Percentiles rank a stretch among this genome's conserved stretches.
These are phyloP conservation scores for Lepidurus couesii DNA, from an alignment of 1,140 invertebrate species.

Conservation along the genomic window DNA sequence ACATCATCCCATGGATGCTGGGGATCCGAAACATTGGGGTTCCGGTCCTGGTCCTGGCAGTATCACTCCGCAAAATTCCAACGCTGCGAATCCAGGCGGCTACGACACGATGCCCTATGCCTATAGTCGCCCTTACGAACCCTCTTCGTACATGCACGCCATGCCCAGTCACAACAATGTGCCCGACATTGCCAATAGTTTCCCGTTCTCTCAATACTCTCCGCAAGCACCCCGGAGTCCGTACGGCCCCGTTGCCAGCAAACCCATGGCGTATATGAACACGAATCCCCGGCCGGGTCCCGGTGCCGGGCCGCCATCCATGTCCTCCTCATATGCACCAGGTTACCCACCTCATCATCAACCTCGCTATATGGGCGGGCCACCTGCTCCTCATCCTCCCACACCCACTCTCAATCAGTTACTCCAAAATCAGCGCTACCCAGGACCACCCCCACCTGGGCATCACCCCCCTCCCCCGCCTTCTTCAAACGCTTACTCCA, in stretches of 20 bases:
- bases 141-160: neutral
- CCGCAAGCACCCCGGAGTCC: constrained; percentile 27
- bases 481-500: neutral
- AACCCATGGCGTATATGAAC: constrained; percentile 31
- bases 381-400: constrained; percentile 10
- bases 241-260: constrained; percentile 23
- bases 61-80: neutral
- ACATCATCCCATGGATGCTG: neutral
- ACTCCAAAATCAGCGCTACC: neutral
- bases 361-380: neutral
- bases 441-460: neutral
- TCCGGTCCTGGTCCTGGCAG: neutral
- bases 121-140: neutral
- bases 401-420: neutral
- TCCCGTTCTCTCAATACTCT: constrained; percentile 27
- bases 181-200: constrained; percentile 24
- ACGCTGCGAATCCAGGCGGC: neutral
- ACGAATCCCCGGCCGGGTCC: constrained; percentile 23
- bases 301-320: constrained; percentile 8
- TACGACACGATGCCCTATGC: neutral
- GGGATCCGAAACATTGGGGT: neutral
- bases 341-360: constrained; percentile 30
- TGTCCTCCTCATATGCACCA: constrained; percentile 9
- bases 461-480: neutral
- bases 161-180: constrained; percentile 6